Evolutionary conservation across 2,797 vertebrate species (phyloP), one percentile per base, ranked within the genome.

Genomic region (Arnoldichthys spilopterus): DNA sequence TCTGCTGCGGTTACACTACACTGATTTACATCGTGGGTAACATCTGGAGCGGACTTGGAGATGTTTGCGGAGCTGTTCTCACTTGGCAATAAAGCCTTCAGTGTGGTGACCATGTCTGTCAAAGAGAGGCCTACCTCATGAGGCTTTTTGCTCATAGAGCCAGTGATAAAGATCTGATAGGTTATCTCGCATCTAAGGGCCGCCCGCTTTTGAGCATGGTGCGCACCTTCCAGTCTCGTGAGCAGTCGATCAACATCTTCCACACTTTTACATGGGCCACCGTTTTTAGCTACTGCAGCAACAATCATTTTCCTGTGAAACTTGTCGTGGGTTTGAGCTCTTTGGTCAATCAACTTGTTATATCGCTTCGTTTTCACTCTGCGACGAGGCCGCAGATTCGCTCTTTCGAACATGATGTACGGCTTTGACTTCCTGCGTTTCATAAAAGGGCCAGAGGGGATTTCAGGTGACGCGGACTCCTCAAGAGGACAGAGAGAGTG

Each of bases 241-340:
- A 94, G 58, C 83, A 94, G 67, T 69, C 87, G 90, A 62, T 94
- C 92, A 0, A 94, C 87, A 34, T 94, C 94, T 82, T 87, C 86
- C 83, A 89, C 87, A 0, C 88, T 86, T 80, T 82, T 91, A 80
- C 94, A 95, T 0, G 93, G 92, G 26, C 94, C 94, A 5, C 93
- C 92, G 0, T 93, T 91, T 53, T 54, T 89, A 0, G n/a, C 63
- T 45, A 94, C 92, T 0, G 83, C 88, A 5, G 82, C 76, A 0
- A 85, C 70, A 0, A 95, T 87, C 85, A 84, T 78, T 81, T 91
- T 82, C 78, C 86, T 80, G 85, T 82, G 62, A 59, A 73, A 20
- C 15, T 67, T 28, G 20, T 85, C 76, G 67, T 82, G 43, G 11
- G 6, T 16, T 0, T 15, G 34, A 22, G 81, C 58, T 8, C 81